Evolutionary conservation across 2,797 vertebrate species (phyloP).

Genomic region (Intellagama lesueurii): DNA sequence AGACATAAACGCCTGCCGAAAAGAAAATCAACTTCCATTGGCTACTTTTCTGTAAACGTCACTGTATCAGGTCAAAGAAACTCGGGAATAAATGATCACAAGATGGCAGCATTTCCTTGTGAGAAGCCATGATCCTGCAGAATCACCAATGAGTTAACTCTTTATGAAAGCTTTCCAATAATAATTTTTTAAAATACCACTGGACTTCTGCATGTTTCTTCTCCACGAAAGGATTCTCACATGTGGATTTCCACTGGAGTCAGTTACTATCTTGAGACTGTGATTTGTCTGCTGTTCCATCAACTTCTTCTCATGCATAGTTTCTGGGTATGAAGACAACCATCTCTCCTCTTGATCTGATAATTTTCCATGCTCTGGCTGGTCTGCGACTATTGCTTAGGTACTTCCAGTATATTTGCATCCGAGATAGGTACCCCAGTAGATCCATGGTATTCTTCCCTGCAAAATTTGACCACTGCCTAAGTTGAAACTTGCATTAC

Average conservation of each 20-base stretch:
- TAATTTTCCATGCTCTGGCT: neutral
- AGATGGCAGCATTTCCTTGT: conserved; percentile 23
- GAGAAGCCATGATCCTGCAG: neutral
- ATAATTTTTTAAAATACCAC: neutral
- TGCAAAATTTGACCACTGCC: neutral
- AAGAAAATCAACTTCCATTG: too few relatives aligned
- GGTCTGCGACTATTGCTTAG: neutral
- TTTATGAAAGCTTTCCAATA: neutral
- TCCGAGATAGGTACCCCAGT: neutral
- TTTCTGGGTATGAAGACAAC: neutral
- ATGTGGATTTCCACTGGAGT: neutral
- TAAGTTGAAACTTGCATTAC: too few relatives aligned
- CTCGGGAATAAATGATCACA: conserved; percentile 13
- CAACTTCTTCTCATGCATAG: neutral
- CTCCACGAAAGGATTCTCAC: neutral
- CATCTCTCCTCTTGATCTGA: neutral
- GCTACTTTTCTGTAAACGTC: too few relatives aligned
- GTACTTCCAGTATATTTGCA: neutral
- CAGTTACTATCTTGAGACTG: neutral
- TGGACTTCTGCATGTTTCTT: neutral
- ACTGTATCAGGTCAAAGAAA: neutral
- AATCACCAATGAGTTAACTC: too few relatives aligned
- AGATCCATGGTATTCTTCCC: neutral
- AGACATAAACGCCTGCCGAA: neutral
- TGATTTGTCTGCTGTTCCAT: neutral